Evolutionary conservation across 1,140 invertebrate genomes (phyloP).

Genomic region (Scaptomyza hsui): DNA sequence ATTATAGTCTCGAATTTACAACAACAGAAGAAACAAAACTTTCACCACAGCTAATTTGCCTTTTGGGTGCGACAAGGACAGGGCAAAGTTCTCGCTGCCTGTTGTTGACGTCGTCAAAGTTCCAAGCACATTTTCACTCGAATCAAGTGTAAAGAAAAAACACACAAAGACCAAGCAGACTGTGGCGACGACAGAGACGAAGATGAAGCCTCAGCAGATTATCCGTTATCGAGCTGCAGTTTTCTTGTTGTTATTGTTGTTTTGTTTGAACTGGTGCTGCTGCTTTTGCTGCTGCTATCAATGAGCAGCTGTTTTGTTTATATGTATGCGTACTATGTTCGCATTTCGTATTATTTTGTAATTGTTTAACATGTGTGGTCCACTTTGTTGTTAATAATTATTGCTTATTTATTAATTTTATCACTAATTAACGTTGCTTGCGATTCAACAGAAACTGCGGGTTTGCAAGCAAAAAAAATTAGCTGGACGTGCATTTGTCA

Average conservation of each 20-base stretch:
- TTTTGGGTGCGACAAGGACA: constrained; percentile 18
- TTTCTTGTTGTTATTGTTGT: constrained; percentile 17
- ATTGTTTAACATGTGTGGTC: background rate
- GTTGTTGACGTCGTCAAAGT: constrained; percentile 19
- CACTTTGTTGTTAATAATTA: constrained; percentile 18
- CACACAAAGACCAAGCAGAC: constrained; percentile 8
- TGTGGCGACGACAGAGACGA: background rate
- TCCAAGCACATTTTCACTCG: constrained; percentile 23
- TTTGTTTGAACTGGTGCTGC: background rate
- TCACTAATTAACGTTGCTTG: constrained; percentile 27
- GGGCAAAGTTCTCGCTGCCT: constrained; percentile 31
- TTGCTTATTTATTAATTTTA: constrained; percentile 9
- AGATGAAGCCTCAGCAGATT: constrained; percentile 11
- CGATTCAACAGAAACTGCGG: constrained; percentile 18
- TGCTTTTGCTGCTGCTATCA: constrained; percentile 28
- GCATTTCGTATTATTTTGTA: constrained; percentile 5
- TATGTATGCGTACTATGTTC: constrained; percentile 9
- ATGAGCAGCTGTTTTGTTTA: constrained; percentile 20
- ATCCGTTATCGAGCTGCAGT: constrained; percentile 20
- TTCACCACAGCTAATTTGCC: constrained; percentile 19
- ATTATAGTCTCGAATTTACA: background rate
- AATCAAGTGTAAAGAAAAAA: background rate
- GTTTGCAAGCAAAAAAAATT: constrained; percentile 30
- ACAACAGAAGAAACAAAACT: constrained; percentile 2
- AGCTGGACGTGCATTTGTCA: background rate